A percentile compares a stretch with the other conserved stretches of the same genome.
Conservation (phyloP, 1,140 invertebrate genomes). For the Drosophila bocki region DNA sequence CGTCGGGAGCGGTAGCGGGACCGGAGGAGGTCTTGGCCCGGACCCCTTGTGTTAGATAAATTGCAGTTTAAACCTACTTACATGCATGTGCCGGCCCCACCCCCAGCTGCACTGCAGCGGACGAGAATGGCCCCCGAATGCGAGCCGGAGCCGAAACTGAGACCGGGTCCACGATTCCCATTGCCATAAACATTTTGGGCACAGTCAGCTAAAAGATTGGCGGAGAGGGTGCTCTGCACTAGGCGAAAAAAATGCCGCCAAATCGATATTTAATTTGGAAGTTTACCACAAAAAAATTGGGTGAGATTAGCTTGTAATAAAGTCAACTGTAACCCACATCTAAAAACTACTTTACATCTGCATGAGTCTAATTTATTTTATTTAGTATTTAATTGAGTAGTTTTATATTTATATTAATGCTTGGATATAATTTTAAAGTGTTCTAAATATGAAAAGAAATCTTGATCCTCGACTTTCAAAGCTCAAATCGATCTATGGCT, state of each 20-base stretch:
- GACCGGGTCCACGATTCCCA: conserved; percentile 48
- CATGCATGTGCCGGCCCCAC: conserved; percentile 70
- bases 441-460: too few relatives aligned
- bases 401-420: too few relatives aligned
- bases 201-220: conserved; percentile 45
- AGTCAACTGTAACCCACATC: background rate
- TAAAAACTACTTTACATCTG: too few relatives aligned
- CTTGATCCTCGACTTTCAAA: too few relatives aligned
- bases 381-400: too few relatives aligned
- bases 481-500: too few relatives aligned
- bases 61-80: conserved; percentile 82
- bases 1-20: background rate
- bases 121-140: conserved; percentile 7
- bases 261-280: conserved; percentile 30
- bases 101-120: conserved; percentile 19
- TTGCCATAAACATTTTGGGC: conserved; percentile 67
- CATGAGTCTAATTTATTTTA: too few relatives aligned
- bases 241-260: conserved; percentile 4
- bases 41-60: conserved; percentile 76
- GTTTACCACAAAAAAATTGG: background rate
- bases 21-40: conserved; percentile 17
- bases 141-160: conserved; percentile 13
- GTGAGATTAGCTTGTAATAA: background rate
- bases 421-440: too few relatives aligned
- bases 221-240: conserved; percentile 21